Base-by-base conservation (phyloP, 2,797 vertebrate genomes). In the Eleutherodactylus coqui region DNA sequence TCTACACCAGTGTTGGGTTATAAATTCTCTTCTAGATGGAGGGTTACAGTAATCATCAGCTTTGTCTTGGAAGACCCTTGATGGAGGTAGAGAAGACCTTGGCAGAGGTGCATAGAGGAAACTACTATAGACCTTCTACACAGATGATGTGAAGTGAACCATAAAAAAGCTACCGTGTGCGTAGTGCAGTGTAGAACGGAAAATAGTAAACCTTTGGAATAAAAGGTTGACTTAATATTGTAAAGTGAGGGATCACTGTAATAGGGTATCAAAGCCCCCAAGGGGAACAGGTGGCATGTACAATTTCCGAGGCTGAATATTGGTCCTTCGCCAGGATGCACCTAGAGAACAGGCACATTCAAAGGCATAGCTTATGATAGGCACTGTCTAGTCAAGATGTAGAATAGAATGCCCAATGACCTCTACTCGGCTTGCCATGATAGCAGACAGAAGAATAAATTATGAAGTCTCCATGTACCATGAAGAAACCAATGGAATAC, bases 361-460 rank as follows among this genome's bases (percentile, higher is more conserved):
- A 45, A 36, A 79, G 58, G 38, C 29, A 80, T 13, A 49, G 76
- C 38, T 53, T 17, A 32, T n/a, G 16, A 79, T 60, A 80, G 38
- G 53, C 36, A 41, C 47, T 21, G 27, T 6, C 24, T 73, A 79
- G 49, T 29, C 41, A 21, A 70, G 32, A 32, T 72, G 13, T 8
- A 8, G 43, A 67, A 58, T 14, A 36, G 41, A 58, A 17, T 14
- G 11, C 32, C n/a, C 58, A 58, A 38, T 67, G n/a, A 58, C 36
- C 60, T 67, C 34, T 1, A 13, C 13, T 51, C 32, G 27, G 29
- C 75, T 13, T 11, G 19, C 77, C 77, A 47, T 9, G 34, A 29
- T 11, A 51, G n/a, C 32, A 70, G 49, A 70, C 62, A n/a, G 13
- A 13, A 69, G 67, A 82, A 82, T 82, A 72, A 82, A 82, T 82